Evolutionary conservation across 2,113 vertebrate species (phyloP).

Genomic region (Hymenochirus boettgeri): DNA sequence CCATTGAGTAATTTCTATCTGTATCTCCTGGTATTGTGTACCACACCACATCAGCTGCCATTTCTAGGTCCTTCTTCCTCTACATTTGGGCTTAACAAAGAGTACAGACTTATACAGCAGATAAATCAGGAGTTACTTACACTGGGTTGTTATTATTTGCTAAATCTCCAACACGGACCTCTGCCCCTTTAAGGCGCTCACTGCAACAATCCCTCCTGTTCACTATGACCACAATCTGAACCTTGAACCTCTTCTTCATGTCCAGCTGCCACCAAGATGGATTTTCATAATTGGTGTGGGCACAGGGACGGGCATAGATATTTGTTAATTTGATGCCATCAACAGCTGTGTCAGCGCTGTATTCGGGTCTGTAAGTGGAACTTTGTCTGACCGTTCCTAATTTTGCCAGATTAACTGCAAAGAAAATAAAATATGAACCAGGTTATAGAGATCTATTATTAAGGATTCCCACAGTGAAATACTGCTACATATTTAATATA

Average conservation of each 20-base stretch:
- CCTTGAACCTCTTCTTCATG: background rate
- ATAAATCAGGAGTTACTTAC: too few relatives aligned
- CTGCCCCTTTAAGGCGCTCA: background rate
- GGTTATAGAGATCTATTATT: too few relatives aligned
- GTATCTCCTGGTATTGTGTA: too few relatives aligned
- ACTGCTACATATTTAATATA: too few relatives aligned
- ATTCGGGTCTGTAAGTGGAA: background rate
- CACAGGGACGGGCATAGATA: background rate
- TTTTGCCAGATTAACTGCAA: background rate
- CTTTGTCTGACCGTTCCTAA: background rate
- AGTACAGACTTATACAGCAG: too few relatives aligned
- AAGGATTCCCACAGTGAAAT: too few relatives aligned
- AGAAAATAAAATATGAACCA: background rate
- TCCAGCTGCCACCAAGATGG: background rate
- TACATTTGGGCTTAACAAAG: too few relatives aligned
- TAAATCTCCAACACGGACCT: background rate
- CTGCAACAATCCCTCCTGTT: background rate
- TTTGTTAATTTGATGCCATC: constrained; percentile 1
- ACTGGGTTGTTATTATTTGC: background rate
- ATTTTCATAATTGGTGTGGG: background rate
- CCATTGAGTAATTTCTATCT: too few relatives aligned
- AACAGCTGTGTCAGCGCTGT: background rate
- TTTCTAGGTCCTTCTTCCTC: too few relatives aligned
- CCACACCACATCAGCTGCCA: too few relatives aligned
- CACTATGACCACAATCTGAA: background rate